Evolutionary conservation across 2,888 invertebrate genomes (phyloP), one percentile per base, ranked within the genome.

Genomic region (Parnassius orleans): DNA sequence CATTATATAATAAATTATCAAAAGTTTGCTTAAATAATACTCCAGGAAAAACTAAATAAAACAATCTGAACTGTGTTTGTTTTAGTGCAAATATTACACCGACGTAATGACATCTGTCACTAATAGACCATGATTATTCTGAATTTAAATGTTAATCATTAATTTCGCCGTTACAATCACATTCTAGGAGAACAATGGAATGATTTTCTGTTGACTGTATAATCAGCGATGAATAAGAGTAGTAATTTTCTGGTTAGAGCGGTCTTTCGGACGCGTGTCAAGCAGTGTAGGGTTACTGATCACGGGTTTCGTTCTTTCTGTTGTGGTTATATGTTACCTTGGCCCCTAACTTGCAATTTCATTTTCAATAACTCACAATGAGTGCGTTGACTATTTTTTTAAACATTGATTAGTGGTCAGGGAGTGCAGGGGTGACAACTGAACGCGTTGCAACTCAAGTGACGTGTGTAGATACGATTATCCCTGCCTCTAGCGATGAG

Each of bases 391-490:
- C 50, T 54, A 56, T 59, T 64, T 60, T 60, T 53, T 69, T 72
- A 67, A 72, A 72, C 76, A 80, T 79, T 85, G 84, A 86, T 87
- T 84, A 80, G 79, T 76, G 83, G 84, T 84, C 81, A 83, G 75
- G 68, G 73, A 33, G 51, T 68, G 74, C 68, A 77, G 78, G 86
- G 84, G 86, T 83, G 84, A 80, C 79, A 78, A 73, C 70, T 65
- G 76, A 75, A 73, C 72, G 76, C 77, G 78, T 77, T 78, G 73
- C 68, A 67, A 64, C 76, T 78, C 78, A 73, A 83, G 80, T 84
- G 88, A 86, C 84, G 87, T 81, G 84, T 80, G 79, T 80, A 81
- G 87, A 90, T 88, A 84, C 78, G 86, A 89, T 89, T 90, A 87
- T 85, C 76, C 74, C 60, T 75, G 74, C 80, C 83, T 82, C 77